Evolutionary conservation across 2,113 vertebrate species (phyloP), one percentile per base, ranked within the genome.

Genomic region (Phodopus roborovskii): DNA sequence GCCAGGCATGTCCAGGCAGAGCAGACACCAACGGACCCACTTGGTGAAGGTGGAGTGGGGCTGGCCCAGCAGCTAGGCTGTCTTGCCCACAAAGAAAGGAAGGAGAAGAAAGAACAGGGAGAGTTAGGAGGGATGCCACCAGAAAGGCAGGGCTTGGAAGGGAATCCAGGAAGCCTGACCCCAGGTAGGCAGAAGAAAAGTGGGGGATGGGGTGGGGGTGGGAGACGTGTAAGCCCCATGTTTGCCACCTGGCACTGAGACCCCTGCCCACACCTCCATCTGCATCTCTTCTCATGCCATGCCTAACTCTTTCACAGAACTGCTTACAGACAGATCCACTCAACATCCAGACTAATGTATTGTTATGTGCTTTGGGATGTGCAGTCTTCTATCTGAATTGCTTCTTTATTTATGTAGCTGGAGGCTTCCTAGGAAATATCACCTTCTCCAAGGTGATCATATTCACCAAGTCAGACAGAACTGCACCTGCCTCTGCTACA

Each of bases 401-500:
- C 45, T 73, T 83, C 92, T 68, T 8, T 48, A 28, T 45, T 95
- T 77, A 73, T 42, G 39, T 64, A 56, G 11, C 62, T 79, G 30
- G 22, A 83, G 33, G 28, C 53, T 53, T 77, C 82, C 78, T 74
- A 64, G 81, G 85, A 95, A 91, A 75, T 45, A 81, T n/a, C 66
- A 66, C 48, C 78, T 92, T 92, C 85, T 92, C 48, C 39, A 79
- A 24, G 42, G 85, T 86, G 19, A n/a, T n/a, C n/a, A n/a, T 82
- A 50, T 48, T 96, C 28, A 42, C 81, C 16, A 86, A 15, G 60
- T 73, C 28, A 42, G 33, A 78, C 28, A 48, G 60, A 94, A 84
- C 86, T 92, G 45, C 26, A 75, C 56, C 60, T 8, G n/a, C 39
- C 62, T 82, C 36, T 86, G 42, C 79, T 84, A 56, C 95, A 95